Evolutionary conservation across 2,888 invertebrate species (phyloP).

Genomic region (Pediacus dermestoides): DNA sequence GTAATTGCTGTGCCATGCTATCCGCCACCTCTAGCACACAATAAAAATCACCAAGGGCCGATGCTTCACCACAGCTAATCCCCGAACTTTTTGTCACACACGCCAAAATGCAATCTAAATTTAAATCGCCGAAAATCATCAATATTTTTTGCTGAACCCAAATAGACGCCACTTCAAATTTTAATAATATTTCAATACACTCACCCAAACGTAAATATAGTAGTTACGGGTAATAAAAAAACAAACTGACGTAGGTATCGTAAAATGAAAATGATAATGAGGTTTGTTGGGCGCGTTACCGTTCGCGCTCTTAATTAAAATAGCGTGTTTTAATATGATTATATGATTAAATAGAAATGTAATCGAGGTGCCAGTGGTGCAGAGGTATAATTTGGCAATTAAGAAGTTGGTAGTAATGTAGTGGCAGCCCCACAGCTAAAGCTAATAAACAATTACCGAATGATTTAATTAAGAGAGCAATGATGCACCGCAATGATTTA

Average conservation of each 20-base stretch:
- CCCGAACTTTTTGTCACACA: too few relatives aligned
- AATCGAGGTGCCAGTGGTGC: slow-evolving; percentile 14
- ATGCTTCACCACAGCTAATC: too few relatives aligned
- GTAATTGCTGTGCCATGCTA: slow-evolving; percentile 36
- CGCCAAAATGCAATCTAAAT: too few relatives aligned
- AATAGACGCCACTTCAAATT: too few relatives aligned
- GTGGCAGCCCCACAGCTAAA: slow-evolving; percentile 29
- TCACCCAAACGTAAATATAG: too few relatives aligned
- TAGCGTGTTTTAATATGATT: background rate
- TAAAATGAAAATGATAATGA: background rate
- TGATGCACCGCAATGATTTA: slow-evolving; percentile 23
- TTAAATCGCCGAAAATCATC: too few relatives aligned
- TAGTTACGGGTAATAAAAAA: background rate
- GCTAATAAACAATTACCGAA: slow-evolving; percentile 36
- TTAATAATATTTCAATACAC: too few relatives aligned
- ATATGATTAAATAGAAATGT: slow-evolving; percentile 16
- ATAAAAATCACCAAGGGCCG: too few relatives aligned
- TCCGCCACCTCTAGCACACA: slow-evolving; percentile 22
- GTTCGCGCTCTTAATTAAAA: too few relatives aligned
- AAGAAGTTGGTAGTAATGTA: slow-evolving; percentile 29
- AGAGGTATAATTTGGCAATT: slow-evolving; percentile 22
- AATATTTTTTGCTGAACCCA: too few relatives aligned
- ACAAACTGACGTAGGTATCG: background rate
- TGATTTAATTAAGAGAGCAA: slow-evolving; percentile 33
- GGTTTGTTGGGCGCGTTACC: too few relatives aligned